A percentile compares a stretch with the other conserved stretches of the same genome.
phyloP scores from a whole-genome alignment of 2,797 vertebrate species.

The Catostomus latipinnis region DNA sequence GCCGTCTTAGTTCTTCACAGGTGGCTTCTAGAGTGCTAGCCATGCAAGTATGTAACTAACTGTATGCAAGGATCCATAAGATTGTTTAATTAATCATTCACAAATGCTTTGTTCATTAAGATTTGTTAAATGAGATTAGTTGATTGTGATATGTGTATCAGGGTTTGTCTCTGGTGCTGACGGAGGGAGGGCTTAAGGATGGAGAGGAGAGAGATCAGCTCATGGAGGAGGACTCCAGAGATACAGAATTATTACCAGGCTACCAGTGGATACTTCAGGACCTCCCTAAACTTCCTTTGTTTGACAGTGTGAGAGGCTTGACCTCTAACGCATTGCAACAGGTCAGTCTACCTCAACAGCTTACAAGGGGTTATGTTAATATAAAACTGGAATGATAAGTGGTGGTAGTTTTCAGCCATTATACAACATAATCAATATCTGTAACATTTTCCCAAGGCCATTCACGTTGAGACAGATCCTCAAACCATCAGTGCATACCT shows the following conservation, averaged over 20 bases:
- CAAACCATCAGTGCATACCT: constrained; percentile 97
- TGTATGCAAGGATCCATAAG: background rate
- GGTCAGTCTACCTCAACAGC: constrained; percentile 70
- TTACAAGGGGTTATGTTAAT: background rate
- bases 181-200: constrained; percentile 88
- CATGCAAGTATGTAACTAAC: constrained; percentile 86
- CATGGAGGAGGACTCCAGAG: constrained; percentile 90
- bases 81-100: background rate
- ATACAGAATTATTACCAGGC: constrained; percentile 85
- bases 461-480: constrained; percentile 97
- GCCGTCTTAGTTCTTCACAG: constrained; percentile 94
- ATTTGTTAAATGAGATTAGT: background rate
- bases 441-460: constrained; percentile 78
- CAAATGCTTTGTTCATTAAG: background rate
- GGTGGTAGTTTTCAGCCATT: background rate
- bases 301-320: constrained; percentile 89
- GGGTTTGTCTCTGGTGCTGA: constrained; percentile 95
- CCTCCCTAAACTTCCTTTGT: constrained; percentile 91
- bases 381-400: background rate
- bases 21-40: constrained; percentile 94
- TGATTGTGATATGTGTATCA: constrained; percentile 60
- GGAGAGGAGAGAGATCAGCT: constrained; percentile 91
- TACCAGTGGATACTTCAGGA: constrained; percentile 97
- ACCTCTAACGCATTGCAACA: constrained; percentile 93
- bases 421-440: background rate